Base-by-base conservation (phyloP, 1,140 invertebrate genomes). In the Zaprionus gabonicus region DNA sequence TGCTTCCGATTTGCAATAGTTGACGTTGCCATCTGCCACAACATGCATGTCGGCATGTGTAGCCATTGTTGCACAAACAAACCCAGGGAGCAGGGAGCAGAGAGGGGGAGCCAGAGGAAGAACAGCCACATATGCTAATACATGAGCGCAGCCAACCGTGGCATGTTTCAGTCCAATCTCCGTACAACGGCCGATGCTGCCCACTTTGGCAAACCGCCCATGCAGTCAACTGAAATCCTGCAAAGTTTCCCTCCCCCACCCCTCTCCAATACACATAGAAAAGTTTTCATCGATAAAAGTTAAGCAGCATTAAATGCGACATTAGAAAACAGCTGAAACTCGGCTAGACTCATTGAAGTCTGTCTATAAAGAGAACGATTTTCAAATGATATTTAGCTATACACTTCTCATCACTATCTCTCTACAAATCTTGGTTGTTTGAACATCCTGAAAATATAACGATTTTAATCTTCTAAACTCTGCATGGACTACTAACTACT, bases 91-190 rank as follows among this genome's bases (percentile, higher is more conserved):
- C 49, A 41, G 25, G 46, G 9, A 15, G 56, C n/a, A 23, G 20
- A 13, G 3, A 34, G 12, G 10, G 46, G 41, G 34, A 58, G 53
- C 60, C 53, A 73, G 44, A n/a, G 28, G 53, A 51, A 56, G 44
- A n/a, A 28, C 57, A 64, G 80, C 82, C 84, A 90, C 84, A 88
- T 81, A 88, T 88, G 84, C 85, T 90, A 90, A 88, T 84, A 88
- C 84, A 88, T 57, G 81, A 55, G 66, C 62, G 71, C 85, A 88
- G 55, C 68, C 80, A 76, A 34, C 68, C 85, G 56, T 84, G 64
- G 58, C 49, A 71, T 78, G 78, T 88, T 67, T 59, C 62, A 65
- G 17, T 59, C 44, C 44, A 70, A 70, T 62, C 46, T 41, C 55
- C n/a, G 34, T 27, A n/a, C 28, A 36, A 25, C 57, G 41, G 41